A percentile compares a stretch with the other conserved stretches of the same genome.
phyloP scores from a whole-genome alignment of 1,140 invertebrate species.

The Tetraneura akinire region DNA sequence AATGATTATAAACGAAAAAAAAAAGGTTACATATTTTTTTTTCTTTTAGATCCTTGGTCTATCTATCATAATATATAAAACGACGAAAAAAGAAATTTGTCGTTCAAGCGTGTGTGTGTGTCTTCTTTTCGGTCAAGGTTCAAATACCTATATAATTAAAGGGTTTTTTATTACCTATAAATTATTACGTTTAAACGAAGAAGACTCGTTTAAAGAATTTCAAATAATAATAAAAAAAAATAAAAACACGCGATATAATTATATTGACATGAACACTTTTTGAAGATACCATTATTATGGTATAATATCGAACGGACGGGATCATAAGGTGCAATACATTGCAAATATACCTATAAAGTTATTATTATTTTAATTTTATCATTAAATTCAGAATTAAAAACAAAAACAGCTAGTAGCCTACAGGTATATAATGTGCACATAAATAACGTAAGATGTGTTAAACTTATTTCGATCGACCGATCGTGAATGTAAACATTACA shows the following conservation, averaged over 20 bases:
- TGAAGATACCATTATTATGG: too few species aligned
- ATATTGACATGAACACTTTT: background rate
- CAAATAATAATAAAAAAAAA: too few species aligned
- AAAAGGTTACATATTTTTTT: too few species aligned
- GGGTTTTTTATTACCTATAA: background rate
- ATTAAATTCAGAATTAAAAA: background rate
- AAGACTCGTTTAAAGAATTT: background rate
- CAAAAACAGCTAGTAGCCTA: background rate
- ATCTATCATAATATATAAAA: too few species aligned
- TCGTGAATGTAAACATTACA: too few species aligned
- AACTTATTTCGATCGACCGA: too few species aligned
- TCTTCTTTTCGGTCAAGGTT: background rate
- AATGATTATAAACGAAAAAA: too few species aligned
- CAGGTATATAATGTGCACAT: background rate
- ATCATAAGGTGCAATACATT: constrained; percentile 8
- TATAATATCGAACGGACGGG: background rate
- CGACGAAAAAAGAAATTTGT: background rate
- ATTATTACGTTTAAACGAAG: constrained; percentile 8
- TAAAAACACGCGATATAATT: constrained; percentile 13
- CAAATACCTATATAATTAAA: background rate
- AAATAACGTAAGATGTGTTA: too few species aligned
- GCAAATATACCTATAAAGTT: too few species aligned
- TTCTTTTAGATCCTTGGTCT: too few species aligned
- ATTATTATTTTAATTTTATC: background rate
- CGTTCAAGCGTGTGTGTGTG: background rate